Conservation (phyloP, 2,797 vertebrate species). For the Chrysocyon brachyurus region DNA sequence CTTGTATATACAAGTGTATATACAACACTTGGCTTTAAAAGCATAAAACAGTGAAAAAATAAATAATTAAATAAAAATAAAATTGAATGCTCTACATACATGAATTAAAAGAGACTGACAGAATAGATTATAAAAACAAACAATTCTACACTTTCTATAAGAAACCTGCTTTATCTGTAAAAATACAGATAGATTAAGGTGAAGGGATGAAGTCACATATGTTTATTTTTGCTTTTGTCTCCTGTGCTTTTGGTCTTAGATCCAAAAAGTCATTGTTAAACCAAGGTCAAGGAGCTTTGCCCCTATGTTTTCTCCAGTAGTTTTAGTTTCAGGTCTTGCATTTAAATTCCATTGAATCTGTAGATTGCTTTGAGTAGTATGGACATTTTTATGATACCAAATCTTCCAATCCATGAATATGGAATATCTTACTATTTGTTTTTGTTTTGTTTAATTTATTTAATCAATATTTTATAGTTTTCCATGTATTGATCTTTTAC, state of each 20-base stretch:
- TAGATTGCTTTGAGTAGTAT: not conserved
- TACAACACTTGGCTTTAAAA: too few relatives aligned
- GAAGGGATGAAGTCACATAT: not conserved
- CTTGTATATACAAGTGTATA: too few relatives aligned
- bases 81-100: not conserved
- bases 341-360: not conserved
- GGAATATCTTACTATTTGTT: not conserved
- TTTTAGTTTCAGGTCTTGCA: not conserved
- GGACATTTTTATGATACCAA: not conserved
- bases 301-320: not conserved
- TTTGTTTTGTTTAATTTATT: not conserved
- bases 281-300: not conserved
- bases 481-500: not conserved
- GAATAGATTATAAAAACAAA: not conserved
- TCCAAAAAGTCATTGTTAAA: not conserved
- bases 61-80: not conserved
- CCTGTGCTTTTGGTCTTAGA: not conserved
- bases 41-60: too few relatives aligned
- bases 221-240: not conserved
- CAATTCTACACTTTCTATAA: not conserved
- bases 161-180: not conserved
- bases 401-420: not conserved
- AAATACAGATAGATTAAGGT: not conserved
- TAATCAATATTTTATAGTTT: not conserved
- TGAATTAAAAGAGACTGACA: not conserved